Evolutionary conservation across 2,113 vertebrate species (phyloP).

Genomic region (Sinocyclocheilus anophthalmus): DNA sequence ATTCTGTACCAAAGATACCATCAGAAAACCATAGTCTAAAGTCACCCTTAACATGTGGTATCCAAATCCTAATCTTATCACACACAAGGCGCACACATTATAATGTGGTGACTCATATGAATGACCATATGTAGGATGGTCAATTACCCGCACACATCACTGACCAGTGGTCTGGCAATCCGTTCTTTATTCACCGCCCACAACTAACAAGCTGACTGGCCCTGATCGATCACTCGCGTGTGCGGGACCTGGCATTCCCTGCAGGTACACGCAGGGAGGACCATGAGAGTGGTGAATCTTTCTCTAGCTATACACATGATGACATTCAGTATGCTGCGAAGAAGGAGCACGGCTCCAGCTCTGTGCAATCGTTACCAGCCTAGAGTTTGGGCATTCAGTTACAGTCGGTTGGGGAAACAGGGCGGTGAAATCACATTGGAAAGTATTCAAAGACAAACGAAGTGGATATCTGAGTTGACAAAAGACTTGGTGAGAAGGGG

Average conservation of each 20-base stretch:
- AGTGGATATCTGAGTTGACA: slow-evolving; percentile 3
- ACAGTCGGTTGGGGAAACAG: slow-evolving; percentile 6
- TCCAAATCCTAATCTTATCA: neutral
- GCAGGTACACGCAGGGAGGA: slow-evolving; percentile 53
- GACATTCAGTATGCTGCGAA: slow-evolving; percentile 40
- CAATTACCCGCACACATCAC: slow-evolving; percentile 20
- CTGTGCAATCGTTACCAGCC: neutral
- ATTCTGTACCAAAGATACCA: too few relatives aligned
- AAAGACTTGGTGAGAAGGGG: neutral
- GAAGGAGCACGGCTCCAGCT: neutral
- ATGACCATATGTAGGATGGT: neutral
- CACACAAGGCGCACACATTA: neutral
- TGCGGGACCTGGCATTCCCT: slow-evolving; percentile 43
- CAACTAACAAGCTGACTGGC: slow-evolving; percentile 53
- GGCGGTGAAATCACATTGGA: slow-evolving; percentile 10
- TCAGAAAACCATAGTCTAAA: neutral
- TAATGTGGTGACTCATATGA: neutral
- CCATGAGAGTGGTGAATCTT: slow-evolving; percentile 62
- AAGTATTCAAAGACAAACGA: neutral
- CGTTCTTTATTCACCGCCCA: slow-evolving; percentile 60
- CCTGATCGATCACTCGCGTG: slow-evolving; percentile 64
- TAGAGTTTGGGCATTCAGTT: slow-evolving; percentile 12
- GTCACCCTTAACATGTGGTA: neutral
- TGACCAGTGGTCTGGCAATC: slow-evolving; percentile 64
- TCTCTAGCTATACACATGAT: slow-evolving; percentile 25